phyloP scores from a whole-genome alignment of 1,140 invertebrate genomes.

The Lepidurus apus region DNA sequence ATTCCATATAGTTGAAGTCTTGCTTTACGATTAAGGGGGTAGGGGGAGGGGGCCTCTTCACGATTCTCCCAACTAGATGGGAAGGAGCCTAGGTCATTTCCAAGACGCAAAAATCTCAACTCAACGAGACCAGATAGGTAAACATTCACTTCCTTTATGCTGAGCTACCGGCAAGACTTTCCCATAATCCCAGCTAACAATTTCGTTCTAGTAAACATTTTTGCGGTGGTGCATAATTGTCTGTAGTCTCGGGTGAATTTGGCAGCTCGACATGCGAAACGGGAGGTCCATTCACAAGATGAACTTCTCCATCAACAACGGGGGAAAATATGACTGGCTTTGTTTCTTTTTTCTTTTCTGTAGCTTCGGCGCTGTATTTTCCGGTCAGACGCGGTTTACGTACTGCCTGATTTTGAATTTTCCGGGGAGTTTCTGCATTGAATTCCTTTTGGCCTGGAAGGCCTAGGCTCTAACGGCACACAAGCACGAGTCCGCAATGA shows the following conservation, averaged over 20 bases:
- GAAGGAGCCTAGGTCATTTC: constrained; percentile 4
- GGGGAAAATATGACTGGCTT: neutral
- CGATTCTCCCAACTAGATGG: constrained; percentile 25
- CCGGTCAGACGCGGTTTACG: neutral
- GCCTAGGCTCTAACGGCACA: neutral
- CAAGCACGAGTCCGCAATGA: neutral
- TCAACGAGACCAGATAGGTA: neutral
- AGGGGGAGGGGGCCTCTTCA: constrained; percentile 33
- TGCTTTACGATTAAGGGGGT: constrained; percentile 26
- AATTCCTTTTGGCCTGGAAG: constrained; percentile 9
- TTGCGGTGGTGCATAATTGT: neutral
- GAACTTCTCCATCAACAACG: neutral
- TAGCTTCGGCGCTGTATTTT: neutral
- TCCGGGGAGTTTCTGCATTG: neutral
- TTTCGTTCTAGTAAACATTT: neutral
- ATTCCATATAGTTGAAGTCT: neutral
- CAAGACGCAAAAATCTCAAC: neutral
- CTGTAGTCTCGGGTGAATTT: neutral
- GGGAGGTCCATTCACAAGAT: neutral
- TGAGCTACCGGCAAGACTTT: neutral
- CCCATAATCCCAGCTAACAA: neutral
- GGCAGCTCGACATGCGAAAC: constrained; percentile 8
- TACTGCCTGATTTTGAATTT: neutral
- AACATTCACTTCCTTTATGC: neutral
- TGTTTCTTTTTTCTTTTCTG: neutral